Evolutionary conservation across 2,797 vertebrate genomes (phyloP).

Genomic region (Paedocypris micromegethes): DNA sequence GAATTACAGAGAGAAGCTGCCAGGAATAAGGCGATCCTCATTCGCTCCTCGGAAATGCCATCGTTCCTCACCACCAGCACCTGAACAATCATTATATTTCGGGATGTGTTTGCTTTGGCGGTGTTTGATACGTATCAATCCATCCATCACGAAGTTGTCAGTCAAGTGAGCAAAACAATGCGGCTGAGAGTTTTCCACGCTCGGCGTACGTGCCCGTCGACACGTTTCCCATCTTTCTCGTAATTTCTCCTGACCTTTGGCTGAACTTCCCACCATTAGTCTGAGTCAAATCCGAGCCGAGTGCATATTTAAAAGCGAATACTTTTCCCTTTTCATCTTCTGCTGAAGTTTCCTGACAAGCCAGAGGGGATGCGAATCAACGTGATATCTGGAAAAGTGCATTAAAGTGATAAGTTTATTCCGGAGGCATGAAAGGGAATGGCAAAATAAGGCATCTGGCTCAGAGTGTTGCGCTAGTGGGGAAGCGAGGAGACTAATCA

Average conservation of each 20-base stretch:
- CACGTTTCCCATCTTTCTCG: slow-evolving; percentile 25
- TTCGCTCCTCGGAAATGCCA: slow-evolving; percentile 17
- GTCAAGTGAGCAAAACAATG: too few species aligned
- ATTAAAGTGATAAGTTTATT: slow-evolving; percentile 73
- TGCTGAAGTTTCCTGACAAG: slow-evolving; percentile 66
- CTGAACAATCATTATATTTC: too few species aligned
- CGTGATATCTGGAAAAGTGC: slow-evolving; percentile 64
- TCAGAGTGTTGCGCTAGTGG: slow-evolving; percentile 61
- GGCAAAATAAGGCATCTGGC: slow-evolving; percentile 67
- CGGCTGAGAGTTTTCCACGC: not conserved
- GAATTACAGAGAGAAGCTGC: slow-evolving; percentile 22
- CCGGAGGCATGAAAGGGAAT: slow-evolving; percentile 73
- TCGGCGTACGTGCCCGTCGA: slow-evolving; percentile 19
- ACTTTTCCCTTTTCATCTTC: slow-evolving; percentile 70
- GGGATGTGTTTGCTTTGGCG: slow-evolving; percentile 10
- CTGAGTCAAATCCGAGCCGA: slow-evolving; percentile 61
- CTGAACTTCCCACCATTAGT: slow-evolving; percentile 61
- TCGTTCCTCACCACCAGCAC: too few species aligned
- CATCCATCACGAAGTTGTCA: too few species aligned
- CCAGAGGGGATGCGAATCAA: slow-evolving; percentile 64
- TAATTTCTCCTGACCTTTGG: slow-evolving; percentile 56
- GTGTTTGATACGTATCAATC: slow-evolving; percentile 1
- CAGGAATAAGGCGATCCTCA: slow-evolving; percentile 28
- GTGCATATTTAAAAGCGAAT: slow-evolving; percentile 63
- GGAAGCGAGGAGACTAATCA: slow-evolving; percentile 64